Evolutionary conservation across 2,888 invertebrate genomes (phyloP).

Genomic region (Drosophila multiciliata): DNA sequence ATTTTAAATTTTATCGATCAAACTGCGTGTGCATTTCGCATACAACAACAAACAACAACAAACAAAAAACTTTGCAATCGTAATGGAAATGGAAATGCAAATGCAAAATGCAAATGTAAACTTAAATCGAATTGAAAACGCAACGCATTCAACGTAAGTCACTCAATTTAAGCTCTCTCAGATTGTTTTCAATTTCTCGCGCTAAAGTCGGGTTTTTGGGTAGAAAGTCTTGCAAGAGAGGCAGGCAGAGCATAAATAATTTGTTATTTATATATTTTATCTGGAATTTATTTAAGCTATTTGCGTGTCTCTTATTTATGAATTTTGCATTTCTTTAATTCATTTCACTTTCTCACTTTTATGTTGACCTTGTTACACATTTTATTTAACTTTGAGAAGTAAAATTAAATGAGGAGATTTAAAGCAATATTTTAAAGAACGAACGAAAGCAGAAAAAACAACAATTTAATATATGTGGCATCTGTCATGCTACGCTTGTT

Average conservation of each 20-base stretch:
- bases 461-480: not conserved
- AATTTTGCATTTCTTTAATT: conserved; percentile 40
- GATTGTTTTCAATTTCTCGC: not conserved
- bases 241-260: not conserved
- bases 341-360: conserved; percentile 37
- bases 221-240: conserved; percentile 41
- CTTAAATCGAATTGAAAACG: conserved; percentile 29
- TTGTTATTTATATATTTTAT: conserved; percentile 2
- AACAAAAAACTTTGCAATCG: conserved; percentile 24
- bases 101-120: not conserved
- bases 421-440: not conserved
- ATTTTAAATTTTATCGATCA: conserved; percentile 75
- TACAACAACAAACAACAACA: conserved; percentile 14
- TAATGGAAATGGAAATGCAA: conserved; percentile 30
- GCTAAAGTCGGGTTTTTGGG: not conserved
- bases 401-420: conserved; percentile 3
- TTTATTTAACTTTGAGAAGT: conserved; percentile 11
- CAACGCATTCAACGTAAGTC: conserved; percentile 4
- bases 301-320: conserved; percentile 4
- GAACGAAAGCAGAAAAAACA: not conserved
- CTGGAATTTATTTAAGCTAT: conserved; percentile 16
- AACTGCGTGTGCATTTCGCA: conserved; percentile 51
- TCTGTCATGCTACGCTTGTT: conserved; percentile 15
- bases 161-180: not conserved
- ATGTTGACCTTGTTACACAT: conserved; percentile 45